Base-by-base conservation (phyloP, 1,140 invertebrate genomes). In the Zaprionus tsacasi region DNA sequence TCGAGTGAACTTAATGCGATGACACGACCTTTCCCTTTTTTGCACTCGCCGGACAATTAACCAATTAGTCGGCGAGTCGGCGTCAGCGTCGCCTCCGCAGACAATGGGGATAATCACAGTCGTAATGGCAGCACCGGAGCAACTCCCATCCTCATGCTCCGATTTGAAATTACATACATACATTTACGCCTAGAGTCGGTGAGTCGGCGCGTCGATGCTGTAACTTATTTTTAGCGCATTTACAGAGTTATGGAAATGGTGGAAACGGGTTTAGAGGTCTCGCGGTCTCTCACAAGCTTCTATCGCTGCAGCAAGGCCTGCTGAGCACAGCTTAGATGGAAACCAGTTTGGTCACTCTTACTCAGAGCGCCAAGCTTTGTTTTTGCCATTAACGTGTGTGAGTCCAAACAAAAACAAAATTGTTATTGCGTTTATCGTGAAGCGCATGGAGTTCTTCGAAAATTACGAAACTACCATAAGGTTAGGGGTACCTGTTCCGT, bases 271-370 rank as follows among this genome's bases (percentile, higher is more conserved):
- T 87, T 86, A 21, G 79, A 73, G 55, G 74, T 77, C 64, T 58
- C 64, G 71, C 58, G 69, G 73, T 77, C 64, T 77, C 72, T 83
- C 33, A 6, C 12, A 11, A 45, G 50, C 66, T 85, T 79, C 79
- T 87, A 81, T 65, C 56, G 52, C 38, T 8, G 30, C 25, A 35
- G 33, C 33, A 0, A 1, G 33, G 33, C 33, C 33, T 35, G 33
- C 33, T 45, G 10, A 69, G 35, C 33, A 15, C 52, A 67, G 69
- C 77, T 77, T 88, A 72, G 80, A 78, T 58, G 6, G 74, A 88
- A 87, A 87, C 83, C 83, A 73, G 83, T 87, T 88, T 78, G 80
- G 56, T 87, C 83, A 88, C 83, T 88, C 80, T 88, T 88, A 87
- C 83, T 68, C 68, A 48, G 21, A 21, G 59, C 61, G 6, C 33